Base-by-base conservation (phyloP, 2,888 invertebrate species). In the Eristalis pertinax region DNA sequence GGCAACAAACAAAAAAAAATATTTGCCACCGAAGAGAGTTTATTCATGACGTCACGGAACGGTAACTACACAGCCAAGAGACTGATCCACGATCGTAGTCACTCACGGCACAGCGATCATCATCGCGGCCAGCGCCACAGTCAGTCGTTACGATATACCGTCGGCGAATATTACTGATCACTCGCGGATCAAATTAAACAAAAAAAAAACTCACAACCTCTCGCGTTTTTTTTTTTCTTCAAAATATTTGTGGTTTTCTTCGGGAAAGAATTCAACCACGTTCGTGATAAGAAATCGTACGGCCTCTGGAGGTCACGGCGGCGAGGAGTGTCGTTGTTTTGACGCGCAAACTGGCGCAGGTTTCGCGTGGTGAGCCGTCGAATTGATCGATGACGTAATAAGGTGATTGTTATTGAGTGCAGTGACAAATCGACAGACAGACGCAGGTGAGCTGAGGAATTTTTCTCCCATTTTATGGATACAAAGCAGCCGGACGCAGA, bases 1-100 rank as follows among this genome's bases (percentile, higher is more conserved):
- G 8, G 7, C 32, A 32, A 10, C 32, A 32, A 73, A 38, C 63
- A 64, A 91, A 88, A 86, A 89, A 90, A 89, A 90, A 88, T 76
- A 69, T 64, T 72, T 29, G 35, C 70, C 60, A 65, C 32, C 58
- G 43, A 85, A 81, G 85, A 81, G 76, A 85, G 76, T 73, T 65
- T 63, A 50, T 74, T 60, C 63, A 82, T 82, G 85, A 85, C 81
- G 85, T 85, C 80, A 70, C 65, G 79, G 69, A 77, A 81, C 85
- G 76, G 81, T 85, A 81, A 81, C 77, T 75, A 26, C 56, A 72
- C 50, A 38, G 15, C 38, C 41, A 62, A 50, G 72, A 73, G 60
- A 68, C 78, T 35, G 38, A 69, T 19, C 50, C 68, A 64, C 64
- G 32, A 63, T 60, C 69, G 22, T 67, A 65, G 74, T 50, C 43